These are phyloP conservation scores for Drosophila nebulosa DNA, from an alignment of 1,140 invertebrate genomes.

Conservation along the genomic window DNA sequence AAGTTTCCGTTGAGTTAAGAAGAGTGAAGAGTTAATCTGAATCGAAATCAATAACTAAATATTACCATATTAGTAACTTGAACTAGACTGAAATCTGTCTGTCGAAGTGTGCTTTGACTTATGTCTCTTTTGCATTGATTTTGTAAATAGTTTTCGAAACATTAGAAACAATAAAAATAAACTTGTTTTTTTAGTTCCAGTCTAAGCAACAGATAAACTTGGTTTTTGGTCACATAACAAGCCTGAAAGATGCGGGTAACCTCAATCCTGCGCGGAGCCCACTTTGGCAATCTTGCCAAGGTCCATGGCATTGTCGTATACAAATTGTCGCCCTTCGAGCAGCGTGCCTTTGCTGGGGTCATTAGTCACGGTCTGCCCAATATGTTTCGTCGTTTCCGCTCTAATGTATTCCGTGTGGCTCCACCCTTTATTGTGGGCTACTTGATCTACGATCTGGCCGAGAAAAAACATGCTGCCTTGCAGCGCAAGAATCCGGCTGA, in stretches of 20 bases:
- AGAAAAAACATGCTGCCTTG: conserved; percentile 85
- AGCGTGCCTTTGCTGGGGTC: conserved; percentile 90
- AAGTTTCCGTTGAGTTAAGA: too few species aligned
- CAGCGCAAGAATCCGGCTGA: conserved; percentile 93
- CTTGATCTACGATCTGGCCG: conserved; percentile 88
- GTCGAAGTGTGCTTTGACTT: too few species aligned
- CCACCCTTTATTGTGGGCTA: conserved; percentile 89
- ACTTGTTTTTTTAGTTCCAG: too few species aligned
- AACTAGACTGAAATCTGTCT: too few species aligned
- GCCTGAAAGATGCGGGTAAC: conserved; percentile 72
- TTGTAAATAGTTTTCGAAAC: too few species aligned
- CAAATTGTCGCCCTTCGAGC: conserved; percentile 93
- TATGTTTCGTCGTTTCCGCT: conserved; percentile 86
- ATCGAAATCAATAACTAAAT: too few species aligned
- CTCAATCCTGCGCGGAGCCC: conserved; percentile 82
- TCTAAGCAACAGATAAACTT: too few species aligned
- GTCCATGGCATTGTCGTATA: conserved; percentile 91
- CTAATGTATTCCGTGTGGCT: conserved; percentile 86
- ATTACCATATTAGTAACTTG: too few species aligned
- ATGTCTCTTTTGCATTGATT: too few species aligned
- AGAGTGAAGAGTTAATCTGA: too few species aligned
- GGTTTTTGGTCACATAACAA: too few species aligned
- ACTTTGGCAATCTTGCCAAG: conserved; percentile 91
- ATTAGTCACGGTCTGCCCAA: conserved; percentile 90
- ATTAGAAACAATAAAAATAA: too few species aligned